Evolutionary conservation across 1,140 invertebrate genomes (phyloP), one percentile per base, ranked within the genome.

Genomic region (Leguminivora glycinivorella): DNA sequence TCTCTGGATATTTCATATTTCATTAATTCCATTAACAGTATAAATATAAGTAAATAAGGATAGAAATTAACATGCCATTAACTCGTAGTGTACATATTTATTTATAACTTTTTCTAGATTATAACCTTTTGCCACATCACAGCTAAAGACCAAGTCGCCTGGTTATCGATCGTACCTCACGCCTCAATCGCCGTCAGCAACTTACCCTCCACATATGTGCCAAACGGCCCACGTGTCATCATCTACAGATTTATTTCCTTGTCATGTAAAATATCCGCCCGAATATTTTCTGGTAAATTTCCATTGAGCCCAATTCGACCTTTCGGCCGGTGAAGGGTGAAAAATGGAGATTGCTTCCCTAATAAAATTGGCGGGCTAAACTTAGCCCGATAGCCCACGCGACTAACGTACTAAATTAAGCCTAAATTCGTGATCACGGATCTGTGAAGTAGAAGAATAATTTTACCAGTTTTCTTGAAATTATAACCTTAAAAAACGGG

Each of bases 101-200:
- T n/a, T n/a, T n/a, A n/a, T n/a, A n/a, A n/a, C n/a, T n/a, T n/a
- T n/a, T n/a, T n/a, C n/a, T n/a, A n/a, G n/a, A n/a, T n/a, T 52
- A 52, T 6, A 22, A 22, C 19, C 0, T 22, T 52, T 9, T 22
- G 9, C 47, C 47, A 52, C 47, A 22, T 17, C 47, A 10, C 19
- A 9, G 19, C 4, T 19, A 10, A 52, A 52, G 78, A 84, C 77
- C 85, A 83, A 74, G 69, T 67, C 73, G 70, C 77, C 34, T 88
- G 83, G 85, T 81, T 90, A 89, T 88, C 88, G 88, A 90, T 90
- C 88, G 82, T n/a, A 69, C 70, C 83, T 76, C 84, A 87, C 86
- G 87, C 84, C 83, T 88, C 85, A 86, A 81, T 76, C 77, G 83
- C 79, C 74, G 85, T 84, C 85, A 86, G 85, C 85, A 75, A 83